Percentiles rank a stretch among this genome's conserved stretches.
Conservation (phyloP, 1,140 invertebrate genomes). For the Drosophila pandora region DNA sequence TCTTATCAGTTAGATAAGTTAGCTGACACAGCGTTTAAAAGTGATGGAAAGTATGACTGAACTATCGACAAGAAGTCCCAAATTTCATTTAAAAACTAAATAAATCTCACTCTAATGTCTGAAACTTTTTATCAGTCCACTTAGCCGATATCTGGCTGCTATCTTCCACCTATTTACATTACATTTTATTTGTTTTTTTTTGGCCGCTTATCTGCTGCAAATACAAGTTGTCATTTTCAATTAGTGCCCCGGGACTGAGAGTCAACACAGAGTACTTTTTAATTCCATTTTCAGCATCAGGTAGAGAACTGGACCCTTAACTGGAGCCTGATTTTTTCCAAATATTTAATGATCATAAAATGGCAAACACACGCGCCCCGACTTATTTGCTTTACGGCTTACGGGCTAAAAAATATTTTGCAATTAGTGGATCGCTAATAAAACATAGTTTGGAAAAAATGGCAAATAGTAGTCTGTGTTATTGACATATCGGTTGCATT, state of each 20-base stretch:
- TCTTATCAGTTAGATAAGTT: slow-evolving; percentile 36
- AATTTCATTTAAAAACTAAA: background rate
- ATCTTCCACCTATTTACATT: slow-evolving; percentile 31
- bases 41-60: slow-evolving; percentile 6
- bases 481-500: slow-evolving; percentile 53
- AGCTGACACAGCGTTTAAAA: slow-evolving; percentile 17
- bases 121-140: slow-evolving; percentile 10
- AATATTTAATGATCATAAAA: slow-evolving; percentile 71
- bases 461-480: slow-evolving; percentile 25
- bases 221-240: slow-evolving; percentile 59
- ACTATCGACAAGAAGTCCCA: too few species aligned
- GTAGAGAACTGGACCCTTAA: slow-evolving; percentile 6
- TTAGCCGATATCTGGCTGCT: slow-evolving; percentile 2
- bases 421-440: slow-evolving; percentile 64
- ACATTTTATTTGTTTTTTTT: slow-evolving; percentile 46
- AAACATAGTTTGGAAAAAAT: slow-evolving; percentile 34
- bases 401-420: slow-evolving; percentile 45
- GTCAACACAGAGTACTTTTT: slow-evolving; percentile 57
- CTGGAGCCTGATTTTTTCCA: slow-evolving; percentile 17
- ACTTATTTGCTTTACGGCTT: slow-evolving; percentile 19
- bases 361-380: slow-evolving; percentile 17
- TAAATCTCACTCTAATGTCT: slow-evolving; percentile 41
- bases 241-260: slow-evolving; percentile 58
- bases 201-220: slow-evolving; percentile 64
- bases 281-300: slow-evolving; percentile 43